These are phyloP conservation scores for Drosophila serrata DNA, from an alignment of 1,140 invertebrate genomes.

Conservation along the genomic window DNA sequence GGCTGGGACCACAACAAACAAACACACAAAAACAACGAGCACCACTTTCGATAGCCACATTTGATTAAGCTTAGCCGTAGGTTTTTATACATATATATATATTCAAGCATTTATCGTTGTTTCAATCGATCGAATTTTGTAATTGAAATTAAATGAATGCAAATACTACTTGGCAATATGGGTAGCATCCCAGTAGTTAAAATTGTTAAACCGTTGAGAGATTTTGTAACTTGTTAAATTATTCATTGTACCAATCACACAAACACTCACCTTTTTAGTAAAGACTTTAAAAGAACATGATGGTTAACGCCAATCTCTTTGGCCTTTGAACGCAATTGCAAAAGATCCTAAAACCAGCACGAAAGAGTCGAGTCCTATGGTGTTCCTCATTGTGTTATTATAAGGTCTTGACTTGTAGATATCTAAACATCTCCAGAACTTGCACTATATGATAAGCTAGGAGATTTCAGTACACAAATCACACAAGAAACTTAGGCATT, in stretches of 20 bases:
- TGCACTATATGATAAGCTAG: constrained; percentile 19
- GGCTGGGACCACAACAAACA: constrained; percentile 34
- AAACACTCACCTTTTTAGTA: background rate
- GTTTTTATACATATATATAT: background rate
- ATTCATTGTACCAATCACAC: constrained; percentile 21
- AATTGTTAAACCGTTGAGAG: constrained; percentile 2
- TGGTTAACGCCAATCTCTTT: background rate
- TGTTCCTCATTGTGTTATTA: background rate
- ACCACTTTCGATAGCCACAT: constrained; percentile 11
- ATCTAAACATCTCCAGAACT: constrained; percentile 31
- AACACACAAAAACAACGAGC: constrained; percentile 1
- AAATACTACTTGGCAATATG: constrained; percentile 13
- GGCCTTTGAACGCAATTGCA: background rate
- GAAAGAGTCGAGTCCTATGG: background rate
- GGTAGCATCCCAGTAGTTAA: constrained; percentile 2
- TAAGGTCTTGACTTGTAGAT: constrained; percentile 20
- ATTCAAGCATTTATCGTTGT: constrained; percentile 32
- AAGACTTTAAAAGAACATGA: background rate
- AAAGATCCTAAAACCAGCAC: background rate
- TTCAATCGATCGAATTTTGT: constrained; percentile 33
- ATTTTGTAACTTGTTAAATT: constrained; percentile 27
- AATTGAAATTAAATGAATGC: constrained; percentile 14
- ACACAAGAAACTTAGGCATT: constrained; percentile 22
- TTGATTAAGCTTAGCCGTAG: constrained; percentile 21
- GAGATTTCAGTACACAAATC: constrained; percentile 37